Evolutionary conservation across 1,140 invertebrate species (phyloP).

Genomic region (Pristionchus pacificus): DNA sequence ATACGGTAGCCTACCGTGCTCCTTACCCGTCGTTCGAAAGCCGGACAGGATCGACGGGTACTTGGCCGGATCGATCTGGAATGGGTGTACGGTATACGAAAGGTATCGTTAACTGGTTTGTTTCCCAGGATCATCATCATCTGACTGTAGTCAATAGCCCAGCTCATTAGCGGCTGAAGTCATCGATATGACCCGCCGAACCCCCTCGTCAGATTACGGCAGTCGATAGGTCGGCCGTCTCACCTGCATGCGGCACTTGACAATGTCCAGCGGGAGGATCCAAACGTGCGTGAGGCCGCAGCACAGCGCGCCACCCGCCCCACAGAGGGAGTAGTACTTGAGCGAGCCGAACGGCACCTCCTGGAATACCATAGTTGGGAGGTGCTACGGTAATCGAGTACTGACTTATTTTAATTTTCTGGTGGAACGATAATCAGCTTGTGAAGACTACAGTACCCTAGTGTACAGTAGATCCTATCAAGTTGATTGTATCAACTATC

Average conservation of each 20-base stretch:
- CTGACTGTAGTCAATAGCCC: background rate
- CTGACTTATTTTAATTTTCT: too few relatives aligned
- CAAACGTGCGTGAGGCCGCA: slow-evolving; percentile 83
- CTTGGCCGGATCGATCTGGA: slow-evolving; percentile 22
- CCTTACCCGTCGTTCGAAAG: background rate
- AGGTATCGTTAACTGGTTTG: background rate
- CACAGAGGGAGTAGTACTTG: slow-evolving; percentile 26
- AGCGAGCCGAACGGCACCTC: slow-evolving; percentile 25
- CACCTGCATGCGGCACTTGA: slow-evolving; percentile 97
- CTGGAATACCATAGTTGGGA: too few relatives aligned
- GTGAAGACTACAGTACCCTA: too few relatives aligned
- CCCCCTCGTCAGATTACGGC: too few relatives aligned
- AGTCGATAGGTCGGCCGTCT: background rate
- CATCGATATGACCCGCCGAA: too few relatives aligned
- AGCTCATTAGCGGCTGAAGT: background rate
- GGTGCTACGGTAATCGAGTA: too few relatives aligned
- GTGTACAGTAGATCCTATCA: too few relatives aligned
- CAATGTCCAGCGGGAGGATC: slow-evolving; percentile 90
- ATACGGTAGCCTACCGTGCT: too few relatives aligned
- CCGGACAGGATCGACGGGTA: background rate
- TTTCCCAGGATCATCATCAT: background rate
- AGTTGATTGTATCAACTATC: too few relatives aligned
- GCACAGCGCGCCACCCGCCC: slow-evolving; percentile 83
- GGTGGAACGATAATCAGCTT: too few relatives aligned
- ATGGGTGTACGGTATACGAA: background rate